phyloP scores from a whole-genome alignment of 2,888 invertebrate genomes.

The Bombylius discolor region DNA sequence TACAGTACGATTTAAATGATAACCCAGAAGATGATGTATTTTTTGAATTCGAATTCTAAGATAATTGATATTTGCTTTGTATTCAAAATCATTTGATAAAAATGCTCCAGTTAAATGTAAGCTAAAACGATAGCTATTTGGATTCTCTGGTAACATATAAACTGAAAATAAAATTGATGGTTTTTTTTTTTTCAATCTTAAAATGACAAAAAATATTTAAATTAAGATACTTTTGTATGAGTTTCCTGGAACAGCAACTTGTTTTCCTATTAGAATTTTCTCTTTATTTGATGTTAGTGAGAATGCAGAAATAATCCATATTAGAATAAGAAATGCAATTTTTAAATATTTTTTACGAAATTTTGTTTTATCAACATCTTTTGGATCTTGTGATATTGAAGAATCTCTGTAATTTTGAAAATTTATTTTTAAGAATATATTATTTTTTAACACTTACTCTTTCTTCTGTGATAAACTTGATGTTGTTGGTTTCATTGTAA shows the following conservation, averaged over 20 bases:
- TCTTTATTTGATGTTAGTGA: slow-evolving; percentile 28
- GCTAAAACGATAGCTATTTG: slow-evolving; percentile 31
- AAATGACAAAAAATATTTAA: background rate
- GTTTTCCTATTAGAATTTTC: slow-evolving; percentile 29
- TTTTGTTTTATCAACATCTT: background rate
- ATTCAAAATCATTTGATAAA: slow-evolving; percentile 27
- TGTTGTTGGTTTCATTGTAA: background rate
- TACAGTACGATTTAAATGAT: no score
- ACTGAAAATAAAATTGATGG: slow-evolving; percentile 13
- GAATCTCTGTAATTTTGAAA: no score
- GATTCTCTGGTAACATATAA: slow-evolving; percentile 20
- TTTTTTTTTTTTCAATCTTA: no score
- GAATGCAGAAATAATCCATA: slow-evolving; percentile 28
- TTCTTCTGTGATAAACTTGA: background rate
- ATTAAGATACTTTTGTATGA: slow-evolving; percentile 25
- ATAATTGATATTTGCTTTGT: background rate
- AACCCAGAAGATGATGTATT: no score
- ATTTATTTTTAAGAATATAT: no score
- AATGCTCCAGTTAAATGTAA: slow-evolving; percentile 42
- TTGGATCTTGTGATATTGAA: background rate
- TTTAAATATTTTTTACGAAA: slow-evolving; percentile 5
- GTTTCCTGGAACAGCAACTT: slow-evolving; percentile 27
- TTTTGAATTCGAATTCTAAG: background rate
- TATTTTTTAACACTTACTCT: no score
- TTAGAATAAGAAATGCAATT: slow-evolving; percentile 18